Evolutionary conservation across 2,888 invertebrate species (phyloP).

Genomic region (Teinopalpus imperialis): DNA sequence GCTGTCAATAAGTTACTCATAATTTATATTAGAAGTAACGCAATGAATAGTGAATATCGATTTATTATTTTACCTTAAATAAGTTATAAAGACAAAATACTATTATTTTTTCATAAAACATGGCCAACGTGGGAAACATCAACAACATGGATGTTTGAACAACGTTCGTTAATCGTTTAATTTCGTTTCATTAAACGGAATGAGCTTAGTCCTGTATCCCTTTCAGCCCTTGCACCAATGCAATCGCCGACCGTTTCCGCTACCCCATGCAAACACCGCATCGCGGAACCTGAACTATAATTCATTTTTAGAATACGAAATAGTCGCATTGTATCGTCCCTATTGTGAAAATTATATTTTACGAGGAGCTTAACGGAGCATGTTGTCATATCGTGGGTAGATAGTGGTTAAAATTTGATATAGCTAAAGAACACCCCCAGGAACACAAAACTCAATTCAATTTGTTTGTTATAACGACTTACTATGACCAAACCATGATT

Average conservation of each 20-base stretch:
- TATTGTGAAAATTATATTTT: conserved; percentile 65
- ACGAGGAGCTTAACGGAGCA: conserved; percentile 62
- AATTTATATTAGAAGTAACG: too few species aligned
- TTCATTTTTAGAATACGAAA: conserved; percentile 73
- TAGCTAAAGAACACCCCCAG: too few species aligned
- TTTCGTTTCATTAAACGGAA: conserved; percentile 15
- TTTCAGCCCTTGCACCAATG: conserved; percentile 33
- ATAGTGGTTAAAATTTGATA: conserved; percentile 33
- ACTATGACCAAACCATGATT: too few species aligned
- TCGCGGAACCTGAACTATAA: conserved; percentile 74
- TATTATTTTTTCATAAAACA: neutral
- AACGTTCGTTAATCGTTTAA: conserved; percentile 2
- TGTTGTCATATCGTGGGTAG: conserved; percentile 43
- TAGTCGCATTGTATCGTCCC: conserved; percentile 58
- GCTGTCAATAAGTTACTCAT: too few species aligned
- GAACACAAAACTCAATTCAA: too few species aligned
- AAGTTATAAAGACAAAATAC: too few species aligned
- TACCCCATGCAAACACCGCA: conserved; percentile 75
- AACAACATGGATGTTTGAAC: neutral
- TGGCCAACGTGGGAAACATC: neutral
- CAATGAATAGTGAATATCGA: too few species aligned
- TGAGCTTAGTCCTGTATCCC: conserved; percentile 23
- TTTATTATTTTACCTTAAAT: too few species aligned
- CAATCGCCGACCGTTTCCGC: conserved; percentile 33
- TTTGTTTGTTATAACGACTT: too few species aligned